These are phyloP conservation scores for Tipula confusa DNA, from an alignment of 2,888 invertebrate genomes.

Conservation along the genomic window DNA sequence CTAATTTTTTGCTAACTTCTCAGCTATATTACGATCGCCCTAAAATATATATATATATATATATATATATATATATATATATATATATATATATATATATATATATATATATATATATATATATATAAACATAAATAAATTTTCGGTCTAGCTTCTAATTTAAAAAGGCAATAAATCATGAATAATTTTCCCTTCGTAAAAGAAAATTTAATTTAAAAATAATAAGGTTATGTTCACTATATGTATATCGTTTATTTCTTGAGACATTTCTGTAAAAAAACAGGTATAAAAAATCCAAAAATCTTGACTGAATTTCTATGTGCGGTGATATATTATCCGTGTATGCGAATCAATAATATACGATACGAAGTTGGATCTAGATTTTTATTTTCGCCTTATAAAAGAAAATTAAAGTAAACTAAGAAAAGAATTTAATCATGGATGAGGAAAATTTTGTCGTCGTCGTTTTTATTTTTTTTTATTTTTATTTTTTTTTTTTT, in stretches of 20 bases:
- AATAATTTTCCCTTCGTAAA: too few relatives aligned
- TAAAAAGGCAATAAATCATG: too few relatives aligned
- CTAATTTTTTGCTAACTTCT: too few relatives aligned
- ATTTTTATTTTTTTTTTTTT: too few relatives aligned
- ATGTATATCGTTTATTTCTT: not conserved
- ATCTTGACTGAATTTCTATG: not conserved
- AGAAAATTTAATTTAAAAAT: not conserved
- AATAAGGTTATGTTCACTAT: not conserved
- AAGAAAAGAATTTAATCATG: not conserved
- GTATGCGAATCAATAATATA: not conserved
- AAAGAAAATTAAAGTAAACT: not conserved
- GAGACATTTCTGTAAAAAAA: not conserved
- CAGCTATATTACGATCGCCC: too few relatives aligned
- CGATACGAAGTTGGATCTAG: not conserved
- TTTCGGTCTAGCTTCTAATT: too few relatives aligned
- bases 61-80: too few relatives aligned
- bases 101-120: too few relatives aligned
- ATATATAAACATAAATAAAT: too few relatives aligned
- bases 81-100: too few relatives aligned
- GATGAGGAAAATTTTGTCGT: not conserved
- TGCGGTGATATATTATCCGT: not conserved
- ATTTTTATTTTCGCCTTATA: not conserved
- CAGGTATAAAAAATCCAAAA: not conserved
- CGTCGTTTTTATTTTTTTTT: not conserved
- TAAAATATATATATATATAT: too few relatives aligned